Base-by-base conservation (phyloP, 2,888 invertebrate species). In the Phyto melanocephala region DNA sequence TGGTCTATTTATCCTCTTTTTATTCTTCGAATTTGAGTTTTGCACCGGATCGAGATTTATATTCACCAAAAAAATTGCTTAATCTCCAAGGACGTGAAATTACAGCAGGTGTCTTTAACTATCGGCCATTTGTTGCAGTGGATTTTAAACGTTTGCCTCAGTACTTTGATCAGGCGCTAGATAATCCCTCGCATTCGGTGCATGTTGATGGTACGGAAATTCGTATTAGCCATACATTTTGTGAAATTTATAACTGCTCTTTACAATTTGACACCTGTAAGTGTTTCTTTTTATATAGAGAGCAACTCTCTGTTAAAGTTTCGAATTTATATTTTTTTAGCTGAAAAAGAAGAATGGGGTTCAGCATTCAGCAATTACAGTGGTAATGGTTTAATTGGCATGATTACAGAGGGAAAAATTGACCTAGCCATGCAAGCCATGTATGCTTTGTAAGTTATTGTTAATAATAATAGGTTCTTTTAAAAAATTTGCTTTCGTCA, bases 341-440 rank as follows among this genome's bases (percentile, higher is more conserved):
- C 81, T 1, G 83, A 93, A 72, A 90, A 89, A 40, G 90, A 92
- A 5, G 92, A 93, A 86, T 95, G 95, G 95, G 95, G 95, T 1
- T 92, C 93, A 83, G 92, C 94, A 37, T 94, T 91, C 86, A 91
- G 92, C 24, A 95, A 95, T 85, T 91, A 92, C 85, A 93, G 94
- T 0, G 94, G 94, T 2, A 91, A 92, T 84, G 95, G 95, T 22
- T 89, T 95, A 11, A 85, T 95, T 20, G 95, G 94, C 1, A 93
- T 93, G 87, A 90, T 95, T 0, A 90, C 92, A 11, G 91, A 92
- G 81, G 94, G 94, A 86, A 91, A 91, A 15, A 93, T 93, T 7
- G 94, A 95, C 86, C 87, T 89, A 52, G 86, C 84, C 8, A 75
- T 90, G 24, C 87, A 88, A 1, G 90, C 85, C 10, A 63, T 88